Percentiles rank a stretch among this genome's conserved stretches.
These are phyloP conservation scores for Ectropis crepuscularia DNA, from an alignment of 2,888 invertebrate genomes.

Conservation along the genomic window DNA sequence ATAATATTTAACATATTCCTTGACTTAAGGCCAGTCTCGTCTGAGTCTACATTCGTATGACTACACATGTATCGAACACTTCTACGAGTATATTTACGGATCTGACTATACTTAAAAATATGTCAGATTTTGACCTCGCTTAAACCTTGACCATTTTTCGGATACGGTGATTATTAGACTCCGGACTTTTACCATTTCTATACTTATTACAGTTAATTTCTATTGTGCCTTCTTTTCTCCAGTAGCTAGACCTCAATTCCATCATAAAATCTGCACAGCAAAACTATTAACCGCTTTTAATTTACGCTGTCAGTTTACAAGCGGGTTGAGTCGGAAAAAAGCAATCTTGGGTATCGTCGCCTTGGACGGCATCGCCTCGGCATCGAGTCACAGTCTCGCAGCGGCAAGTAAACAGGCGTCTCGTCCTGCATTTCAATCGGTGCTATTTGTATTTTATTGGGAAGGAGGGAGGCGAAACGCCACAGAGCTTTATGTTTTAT, in stretches of 20 bases:
- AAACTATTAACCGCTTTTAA: slow-evolving; percentile 56
- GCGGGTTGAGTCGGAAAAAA: slow-evolving; percentile 71
- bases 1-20: no score
- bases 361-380: slow-evolving; percentile 55
- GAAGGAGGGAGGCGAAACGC: slow-evolving; percentile 60
- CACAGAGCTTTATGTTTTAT: slow-evolving; percentile 74
- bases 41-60: no score
- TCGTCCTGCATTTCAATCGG: slow-evolving; percentile 81
- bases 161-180: no score
- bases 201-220: no score
- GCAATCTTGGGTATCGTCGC: slow-evolving; percentile 78
- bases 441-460: slow-evolving; percentile 81
- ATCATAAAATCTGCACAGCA: slow-evolving; percentile 20
- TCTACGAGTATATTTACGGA: no score
- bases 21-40: no score
- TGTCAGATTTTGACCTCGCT: no score
- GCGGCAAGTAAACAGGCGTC: slow-evolving; percentile 72
- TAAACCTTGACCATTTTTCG: no score
- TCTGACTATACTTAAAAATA: no score
- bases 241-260: not conserved
- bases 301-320: slow-evolving; percentile 74
- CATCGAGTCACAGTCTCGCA: slow-evolving; percentile 25
- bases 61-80: no score
- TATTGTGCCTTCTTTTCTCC: not conserved
- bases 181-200: no score